phyloP scores from a whole-genome alignment of 2,113 vertebrate species.

The Paraplagusia blochii region DNA sequence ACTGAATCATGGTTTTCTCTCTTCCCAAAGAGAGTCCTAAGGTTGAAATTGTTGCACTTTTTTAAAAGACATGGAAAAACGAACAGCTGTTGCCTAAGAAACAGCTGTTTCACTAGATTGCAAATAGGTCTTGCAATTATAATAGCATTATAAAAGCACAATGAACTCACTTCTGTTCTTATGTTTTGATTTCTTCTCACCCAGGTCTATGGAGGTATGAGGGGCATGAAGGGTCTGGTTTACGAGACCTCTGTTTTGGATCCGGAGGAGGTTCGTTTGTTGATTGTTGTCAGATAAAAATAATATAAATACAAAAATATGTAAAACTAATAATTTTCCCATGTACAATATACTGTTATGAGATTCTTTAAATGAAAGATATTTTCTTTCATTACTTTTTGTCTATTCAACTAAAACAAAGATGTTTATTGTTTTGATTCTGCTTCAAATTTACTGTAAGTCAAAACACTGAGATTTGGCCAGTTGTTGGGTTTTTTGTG shows the following conservation, averaged over 20 bases:
- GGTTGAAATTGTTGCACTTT: background rate
- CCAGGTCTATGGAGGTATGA: slow-evolving; percentile 95
- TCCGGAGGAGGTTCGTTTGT: slow-evolving; percentile 87
- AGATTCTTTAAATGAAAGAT: too few species aligned
- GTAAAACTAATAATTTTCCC: too few species aligned
- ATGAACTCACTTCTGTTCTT: background rate
- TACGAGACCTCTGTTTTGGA: slow-evolving; percentile 97
- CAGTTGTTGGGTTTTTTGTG: too few species aligned
- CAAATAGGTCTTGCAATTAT: background rate
- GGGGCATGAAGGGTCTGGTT: slow-evolving; percentile 95
- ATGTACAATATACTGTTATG: too few species aligned
- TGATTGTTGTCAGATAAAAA: too few species aligned
- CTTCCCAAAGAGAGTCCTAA: background rate
- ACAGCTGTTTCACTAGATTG: too few species aligned
- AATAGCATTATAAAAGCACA: background rate
- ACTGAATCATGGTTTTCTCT: background rate
- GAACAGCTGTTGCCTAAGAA: background rate
- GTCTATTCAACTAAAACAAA: too few species aligned
- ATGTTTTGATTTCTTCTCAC: background rate
- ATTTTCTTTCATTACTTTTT: too few species aligned
- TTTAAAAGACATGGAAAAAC: background rate
- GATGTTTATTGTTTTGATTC: too few species aligned
- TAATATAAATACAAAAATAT: background rate
- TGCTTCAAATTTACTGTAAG: too few species aligned
- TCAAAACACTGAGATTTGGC: too few species aligned